Evolutionary conservation across 2,113 vertebrate species (phyloP).

Genomic region (Pseudorectes ferrugineus): DNA sequence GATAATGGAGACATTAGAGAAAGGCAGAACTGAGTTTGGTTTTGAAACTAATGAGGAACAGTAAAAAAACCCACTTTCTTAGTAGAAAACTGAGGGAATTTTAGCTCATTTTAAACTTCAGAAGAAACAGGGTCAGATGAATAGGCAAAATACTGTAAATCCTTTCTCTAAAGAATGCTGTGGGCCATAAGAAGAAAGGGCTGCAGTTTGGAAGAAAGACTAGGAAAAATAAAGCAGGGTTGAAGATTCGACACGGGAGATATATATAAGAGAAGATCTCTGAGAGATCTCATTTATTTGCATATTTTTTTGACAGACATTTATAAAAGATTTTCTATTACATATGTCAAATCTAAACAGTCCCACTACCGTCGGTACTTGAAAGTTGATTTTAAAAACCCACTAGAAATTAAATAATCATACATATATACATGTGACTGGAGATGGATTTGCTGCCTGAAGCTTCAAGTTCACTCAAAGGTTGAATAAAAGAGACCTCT

Average conservation of each 20-base stretch:
- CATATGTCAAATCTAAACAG: not conserved
- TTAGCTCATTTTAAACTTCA: not conserved
- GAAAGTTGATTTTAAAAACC: not conserved
- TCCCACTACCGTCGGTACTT: fast-evolving
- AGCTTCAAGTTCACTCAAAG: not conserved
- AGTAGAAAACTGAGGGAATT: not conserved
- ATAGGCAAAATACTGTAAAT: not conserved
- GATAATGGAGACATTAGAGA: not conserved
- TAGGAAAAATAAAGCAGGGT: not conserved
- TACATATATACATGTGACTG: not conserved
- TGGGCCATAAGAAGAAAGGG: not conserved
- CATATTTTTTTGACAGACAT: not conserved
- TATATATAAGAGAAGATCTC: not conserved
- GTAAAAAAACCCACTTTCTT: not conserved
- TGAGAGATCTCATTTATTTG: not conserved
- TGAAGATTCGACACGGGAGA: not conserved
- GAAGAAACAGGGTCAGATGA: not conserved
- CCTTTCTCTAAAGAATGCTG: not conserved
- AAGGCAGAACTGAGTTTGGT: not conserved
- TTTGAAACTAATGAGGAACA: not conserved
- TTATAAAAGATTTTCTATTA: not conserved
- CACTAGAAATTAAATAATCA: not conserved
- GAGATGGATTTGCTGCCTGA: not conserved
- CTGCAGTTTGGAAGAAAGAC: not conserved
- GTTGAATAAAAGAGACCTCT: not conserved